Percentiles rank a stretch among this genome's conserved stretches.
phyloP scores from a whole-genome alignment of 2,797 vertebrate genomes.

The Chloroceryle amazona region DNA sequence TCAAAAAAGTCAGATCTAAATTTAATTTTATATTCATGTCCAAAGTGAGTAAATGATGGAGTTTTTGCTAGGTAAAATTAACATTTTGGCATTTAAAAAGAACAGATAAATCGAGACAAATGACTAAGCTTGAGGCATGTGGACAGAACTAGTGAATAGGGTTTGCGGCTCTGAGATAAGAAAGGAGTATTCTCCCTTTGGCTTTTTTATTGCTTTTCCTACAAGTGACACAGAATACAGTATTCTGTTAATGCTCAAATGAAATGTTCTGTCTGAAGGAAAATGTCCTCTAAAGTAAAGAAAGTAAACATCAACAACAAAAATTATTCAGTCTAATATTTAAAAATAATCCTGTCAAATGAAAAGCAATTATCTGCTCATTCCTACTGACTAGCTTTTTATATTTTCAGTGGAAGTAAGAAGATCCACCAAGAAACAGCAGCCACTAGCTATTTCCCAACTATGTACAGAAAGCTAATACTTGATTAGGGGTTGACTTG shows the following conservation, averaged over 20 bases:
- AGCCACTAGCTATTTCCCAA: neutral
- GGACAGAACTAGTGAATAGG: neutral
- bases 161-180: neutral
- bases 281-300: neutral
- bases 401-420: neutral
- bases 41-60: neutral
- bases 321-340: neutral
- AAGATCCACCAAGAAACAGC: neutral
- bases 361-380: neutral
- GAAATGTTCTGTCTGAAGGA: neutral
- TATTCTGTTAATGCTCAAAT: neutral
- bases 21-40: neutral
- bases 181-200: neutral
- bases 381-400: neutral
- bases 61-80: neutral
- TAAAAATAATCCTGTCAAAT: neutral
- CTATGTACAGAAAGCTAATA: neutral
- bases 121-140: neutral
- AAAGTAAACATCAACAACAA: neutral
- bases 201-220: neutral
- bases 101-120: neutral
- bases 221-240: neutral
- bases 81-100: neutral
- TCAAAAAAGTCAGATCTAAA: neutral
- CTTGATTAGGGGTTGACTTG: neutral